Conservation (phyloP, 2,888 invertebrate genomes). For the Drosophila merina region DNA sequence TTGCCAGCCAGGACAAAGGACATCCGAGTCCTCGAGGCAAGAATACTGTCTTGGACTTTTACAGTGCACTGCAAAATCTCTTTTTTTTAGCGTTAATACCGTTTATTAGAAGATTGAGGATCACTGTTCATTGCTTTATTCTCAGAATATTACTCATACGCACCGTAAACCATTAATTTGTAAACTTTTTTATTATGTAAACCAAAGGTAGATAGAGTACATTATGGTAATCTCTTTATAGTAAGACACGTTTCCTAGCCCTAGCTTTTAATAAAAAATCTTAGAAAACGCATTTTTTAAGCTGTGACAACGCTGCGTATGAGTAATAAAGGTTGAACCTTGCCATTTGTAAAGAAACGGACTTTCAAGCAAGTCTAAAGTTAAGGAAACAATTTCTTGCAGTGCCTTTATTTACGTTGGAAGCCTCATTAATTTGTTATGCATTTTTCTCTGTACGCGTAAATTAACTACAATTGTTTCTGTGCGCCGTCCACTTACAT, state of each 20-base stretch:
- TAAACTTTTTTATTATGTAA: neutral
- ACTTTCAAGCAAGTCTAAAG: neutral
- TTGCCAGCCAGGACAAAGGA: constrained; percentile 28
- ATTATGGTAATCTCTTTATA: too few species aligned
- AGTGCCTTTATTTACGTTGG: constrained; percentile 21
- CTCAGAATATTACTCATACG: constrained; percentile 3
- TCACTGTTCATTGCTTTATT: neutral
- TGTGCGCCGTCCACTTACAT: constrained; percentile 67
- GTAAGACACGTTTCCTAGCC: too few species aligned
- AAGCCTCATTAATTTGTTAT: constrained; percentile 75
- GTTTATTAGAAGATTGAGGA: too few species aligned
- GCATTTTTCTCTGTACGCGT: constrained; percentile 65
- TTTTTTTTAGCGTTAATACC: neutral
- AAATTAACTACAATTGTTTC: constrained; percentile 77
- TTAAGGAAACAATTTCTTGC: neutral
- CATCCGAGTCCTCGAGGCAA: constrained; percentile 30
- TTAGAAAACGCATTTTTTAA: neutral
- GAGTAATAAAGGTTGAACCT: neutral
- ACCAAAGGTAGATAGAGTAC: too few species aligned
- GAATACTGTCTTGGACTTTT: constrained; percentile 30
- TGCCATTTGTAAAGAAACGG: neutral
- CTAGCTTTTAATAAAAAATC: neutral
- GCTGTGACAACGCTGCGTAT: neutral
- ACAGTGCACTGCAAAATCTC: constrained; percentile 28
- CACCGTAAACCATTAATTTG: neutral